These are phyloP conservation scores for Drosophila persimilis DNA, from an alignment of 1,140 invertebrate genomes.

Conservation along the genomic window DNA sequence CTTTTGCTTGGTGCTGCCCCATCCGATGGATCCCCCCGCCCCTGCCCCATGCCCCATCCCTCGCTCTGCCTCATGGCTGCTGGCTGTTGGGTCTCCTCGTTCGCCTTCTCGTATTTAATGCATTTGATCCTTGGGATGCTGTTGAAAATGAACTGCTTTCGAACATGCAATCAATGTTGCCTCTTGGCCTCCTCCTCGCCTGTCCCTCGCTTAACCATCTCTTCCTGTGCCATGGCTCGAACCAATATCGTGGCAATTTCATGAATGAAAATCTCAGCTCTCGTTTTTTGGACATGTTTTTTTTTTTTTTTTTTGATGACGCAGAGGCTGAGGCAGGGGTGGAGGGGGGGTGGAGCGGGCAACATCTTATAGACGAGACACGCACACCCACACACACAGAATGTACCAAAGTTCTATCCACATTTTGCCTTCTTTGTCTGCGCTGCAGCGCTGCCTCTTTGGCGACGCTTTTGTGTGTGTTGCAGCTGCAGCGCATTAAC, in stretches of 20 bases:
- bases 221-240: constrained; percentile 6
- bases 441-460: constrained; percentile 4
- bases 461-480: constrained; percentile 35
- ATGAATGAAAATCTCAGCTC: constrained; percentile 73
- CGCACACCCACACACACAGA: constrained; percentile 58
- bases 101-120: constrained; percentile 73
- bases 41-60: constrained; percentile 1
- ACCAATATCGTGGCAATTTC: constrained; percentile 69
- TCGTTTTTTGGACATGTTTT: constrained; percentile 73
- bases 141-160: constrained; percentile 80
- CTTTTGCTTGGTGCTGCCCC: constrained; percentile 22
- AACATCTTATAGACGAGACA: constrained; percentile 32
- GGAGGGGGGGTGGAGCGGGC: too few species aligned
- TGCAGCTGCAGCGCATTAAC: constrained; percentile 80
- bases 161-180: constrained; percentile 75
- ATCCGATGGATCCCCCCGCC: constrained; percentile 66
- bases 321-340: too few species aligned
- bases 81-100: too few species aligned
- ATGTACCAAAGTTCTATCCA: neutral
- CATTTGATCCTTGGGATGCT: constrained; percentile 80
- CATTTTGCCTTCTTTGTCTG: constrained; percentile 28
- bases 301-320: too few species aligned
- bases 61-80: too few species aligned
- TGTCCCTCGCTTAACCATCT: neutral
- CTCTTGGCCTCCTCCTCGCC: constrained; percentile 1